Base-by-base conservation (phyloP, 2,888 invertebrate genomes). In the Mesorhabditis spiculigera region DNA sequence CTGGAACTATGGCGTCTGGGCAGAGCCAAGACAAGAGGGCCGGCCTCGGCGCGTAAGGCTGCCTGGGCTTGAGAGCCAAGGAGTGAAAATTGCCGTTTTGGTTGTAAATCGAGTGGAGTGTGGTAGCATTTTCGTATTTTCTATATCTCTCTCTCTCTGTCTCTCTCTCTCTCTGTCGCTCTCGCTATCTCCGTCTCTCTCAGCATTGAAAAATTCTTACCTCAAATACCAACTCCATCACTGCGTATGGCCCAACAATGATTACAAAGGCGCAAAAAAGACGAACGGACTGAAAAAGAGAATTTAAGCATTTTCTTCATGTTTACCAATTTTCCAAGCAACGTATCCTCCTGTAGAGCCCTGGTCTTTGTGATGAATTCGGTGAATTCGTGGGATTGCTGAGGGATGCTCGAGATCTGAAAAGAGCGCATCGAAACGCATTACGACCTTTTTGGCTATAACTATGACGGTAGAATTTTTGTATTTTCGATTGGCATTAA, bases 301-400 rank as follows among this genome's bases (percentile, higher is more conserved):
- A 28, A 28, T 28, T 28, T 28, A 28, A 28, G 28, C 28, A 28
- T 28, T 28, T 28, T n/a, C n/a, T 50, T n/a, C 58, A 50, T 13
- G 58, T n/a, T 1, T 50, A 50, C 58, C 58, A 50, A 13, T 50
- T 50, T 50, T 50, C 58, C 58, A n/a, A 50, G 58, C n/a, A 50
- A 50, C n/a, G 58, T 50, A 50, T 50, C 58, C 58, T 50, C 58
- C n/a, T 50, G 58, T n/a, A 50, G 58, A 50, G 58, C 58, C n/a
- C 58, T 10, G 58, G 58, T 50, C n/a, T 50, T 50, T n/a, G 58
- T 50, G 58, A 50, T 50, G 58, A 50, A 50, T 13, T 13, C 1
- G 58, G 58, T 50, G 58, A 50, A 50, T n/a, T 50, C 58, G 58
- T 50, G 58, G 8, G 58, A 50, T n/a, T 50, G 58, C 3, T 50